Conservation (phyloP, 2,888 invertebrate genomes). For the Embidobia sp. region DNA sequence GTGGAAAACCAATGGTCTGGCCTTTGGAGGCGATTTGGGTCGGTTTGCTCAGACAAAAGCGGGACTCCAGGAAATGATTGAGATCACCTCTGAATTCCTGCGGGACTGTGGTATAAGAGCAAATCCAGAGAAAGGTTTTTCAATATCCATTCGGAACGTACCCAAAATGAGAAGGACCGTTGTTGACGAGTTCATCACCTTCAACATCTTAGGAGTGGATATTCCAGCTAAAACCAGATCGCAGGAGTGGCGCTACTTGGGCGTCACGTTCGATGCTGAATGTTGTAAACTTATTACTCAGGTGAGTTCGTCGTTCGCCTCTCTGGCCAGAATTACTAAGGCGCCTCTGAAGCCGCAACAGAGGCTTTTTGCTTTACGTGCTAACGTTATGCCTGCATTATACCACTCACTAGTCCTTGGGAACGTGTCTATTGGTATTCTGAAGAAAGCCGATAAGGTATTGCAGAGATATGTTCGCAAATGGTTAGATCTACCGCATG, state of each 20-base stretch:
- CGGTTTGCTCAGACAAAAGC: neutral
- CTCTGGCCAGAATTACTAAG: too few species aligned
- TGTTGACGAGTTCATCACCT: neutral
- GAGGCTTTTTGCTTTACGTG: slow-evolving; percentile 39
- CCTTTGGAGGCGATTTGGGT: slow-evolving; percentile 64
- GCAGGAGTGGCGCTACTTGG: neutral
- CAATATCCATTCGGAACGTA: neutral
- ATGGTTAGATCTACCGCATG: slow-evolving; percentile 73
- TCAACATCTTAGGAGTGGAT: neutral
- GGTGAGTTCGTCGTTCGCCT: too few species aligned
- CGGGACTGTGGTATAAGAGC: slow-evolving; percentile 65
- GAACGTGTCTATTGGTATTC: slow-evolving; percentile 50
- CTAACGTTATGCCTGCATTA: slow-evolving; percentile 56
- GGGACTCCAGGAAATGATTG: slow-evolving; percentile 68
- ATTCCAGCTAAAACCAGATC: neutral
- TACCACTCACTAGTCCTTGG: slow-evolving; percentile 71
- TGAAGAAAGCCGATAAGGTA: slow-evolving; percentile 66
- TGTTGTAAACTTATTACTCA: too few species aligned
- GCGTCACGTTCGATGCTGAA: neutral
- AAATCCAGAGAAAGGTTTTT: slow-evolving; percentile 66
- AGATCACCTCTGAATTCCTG: slow-evolving; percentile 13
- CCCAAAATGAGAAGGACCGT: neutral
- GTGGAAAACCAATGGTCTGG: slow-evolving; percentile 26
- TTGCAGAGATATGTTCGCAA: slow-evolving; percentile 70
- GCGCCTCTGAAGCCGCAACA: slow-evolving; percentile 59